A percentile compares a stretch with the other conserved stretches of the same genome.
Conservation (phyloP, 2,113 vertebrate species). For the Pyxicephalus adspersus region DNA sequence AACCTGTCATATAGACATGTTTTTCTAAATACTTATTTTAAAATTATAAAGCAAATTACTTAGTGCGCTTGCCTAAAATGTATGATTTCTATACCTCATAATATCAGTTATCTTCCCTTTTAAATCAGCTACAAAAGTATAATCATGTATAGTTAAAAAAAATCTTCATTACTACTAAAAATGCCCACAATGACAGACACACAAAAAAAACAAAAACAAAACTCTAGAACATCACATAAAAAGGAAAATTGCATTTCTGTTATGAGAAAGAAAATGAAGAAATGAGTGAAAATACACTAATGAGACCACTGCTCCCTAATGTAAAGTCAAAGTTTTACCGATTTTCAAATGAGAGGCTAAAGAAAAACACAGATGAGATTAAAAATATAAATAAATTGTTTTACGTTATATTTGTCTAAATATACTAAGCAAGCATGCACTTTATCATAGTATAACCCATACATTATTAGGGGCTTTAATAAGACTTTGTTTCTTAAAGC, state of each 20-base stretch:
- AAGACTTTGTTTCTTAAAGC: background rate
- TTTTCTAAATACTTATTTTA: too few relatives aligned
- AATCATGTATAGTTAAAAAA: constrained; percentile 64
- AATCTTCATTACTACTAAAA: constrained; percentile 60
- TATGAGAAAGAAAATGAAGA: constrained; percentile 63
- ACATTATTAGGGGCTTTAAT: constrained; percentile 10
- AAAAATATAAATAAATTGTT: constrained; percentile 67
- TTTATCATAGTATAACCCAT: constrained; percentile 29
- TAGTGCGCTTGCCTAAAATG: too few relatives aligned
- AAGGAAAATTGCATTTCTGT: constrained; percentile 75
- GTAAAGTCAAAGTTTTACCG: constrained; percentile 79
- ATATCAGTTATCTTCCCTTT: constrained; percentile 75
- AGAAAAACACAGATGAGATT: constrained; percentile 81
- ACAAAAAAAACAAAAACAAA: constrained; percentile 68
- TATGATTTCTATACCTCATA: background rate
- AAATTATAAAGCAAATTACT: too few relatives aligned
- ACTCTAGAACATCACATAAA: constrained; percentile 72
- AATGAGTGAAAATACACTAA: constrained; percentile 61
- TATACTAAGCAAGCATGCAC: constrained; percentile 53
- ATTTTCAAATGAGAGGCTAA: constrained; percentile 80
- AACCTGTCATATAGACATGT: too few relatives aligned
- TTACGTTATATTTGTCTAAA: constrained; percentile 50
- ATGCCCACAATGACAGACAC: constrained; percentile 71
- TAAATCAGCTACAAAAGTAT: constrained; percentile 71
- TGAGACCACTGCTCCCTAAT: constrained; percentile 69